These are phyloP conservation scores for Acrossocheilus fasciatus DNA, from an alignment of 2,797 vertebrate species.

Conservation along the genomic window DNA sequence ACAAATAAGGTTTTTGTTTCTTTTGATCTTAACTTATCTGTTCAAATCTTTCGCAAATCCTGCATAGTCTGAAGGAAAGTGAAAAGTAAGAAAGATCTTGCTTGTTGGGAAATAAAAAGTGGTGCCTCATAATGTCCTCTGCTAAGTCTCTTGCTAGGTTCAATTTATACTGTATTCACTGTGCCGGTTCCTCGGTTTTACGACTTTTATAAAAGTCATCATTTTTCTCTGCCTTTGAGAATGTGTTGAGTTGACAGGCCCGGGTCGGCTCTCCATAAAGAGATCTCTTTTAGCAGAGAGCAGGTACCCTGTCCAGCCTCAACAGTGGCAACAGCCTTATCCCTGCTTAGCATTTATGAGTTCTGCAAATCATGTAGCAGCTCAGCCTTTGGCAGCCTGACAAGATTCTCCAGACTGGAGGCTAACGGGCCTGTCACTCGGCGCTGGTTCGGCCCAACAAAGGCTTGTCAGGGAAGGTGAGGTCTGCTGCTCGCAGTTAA, in stretches of 20 bases:
- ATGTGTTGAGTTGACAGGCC: constrained; percentile 54
- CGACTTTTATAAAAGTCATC: constrained; percentile 58
- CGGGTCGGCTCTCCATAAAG: constrained; percentile 47
- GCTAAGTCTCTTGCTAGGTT: constrained; percentile 29
- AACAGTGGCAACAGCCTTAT: constrained; percentile 55
- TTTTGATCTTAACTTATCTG: neutral
- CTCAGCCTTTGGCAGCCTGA: constrained; percentile 62
- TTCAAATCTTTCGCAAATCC: neutral
- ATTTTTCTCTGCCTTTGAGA: constrained; percentile 55
- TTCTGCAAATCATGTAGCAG: constrained; percentile 64
- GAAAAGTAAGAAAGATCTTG: constrained; percentile 1
- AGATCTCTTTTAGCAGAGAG: constrained; percentile 55
- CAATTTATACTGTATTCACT: constrained; percentile 48
- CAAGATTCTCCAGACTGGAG: constrained; percentile 61
- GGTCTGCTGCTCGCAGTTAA: constrained; percentile 56
- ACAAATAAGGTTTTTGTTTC: neutral
- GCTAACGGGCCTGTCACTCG: constrained; percentile 65
- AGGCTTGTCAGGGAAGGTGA: constrained; percentile 54
- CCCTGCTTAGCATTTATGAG: constrained; percentile 66
- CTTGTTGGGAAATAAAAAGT: constrained; percentile 43
- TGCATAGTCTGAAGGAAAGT: neutral
- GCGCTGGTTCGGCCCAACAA: constrained; percentile 57
- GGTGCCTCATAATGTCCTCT: constrained; percentile 29
- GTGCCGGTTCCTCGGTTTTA: constrained; percentile 42
- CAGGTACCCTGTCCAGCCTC: constrained; percentile 57